phyloP scores from a whole-genome alignment of 2,888 invertebrate species.

The Priocnemis perturbator region DNA sequence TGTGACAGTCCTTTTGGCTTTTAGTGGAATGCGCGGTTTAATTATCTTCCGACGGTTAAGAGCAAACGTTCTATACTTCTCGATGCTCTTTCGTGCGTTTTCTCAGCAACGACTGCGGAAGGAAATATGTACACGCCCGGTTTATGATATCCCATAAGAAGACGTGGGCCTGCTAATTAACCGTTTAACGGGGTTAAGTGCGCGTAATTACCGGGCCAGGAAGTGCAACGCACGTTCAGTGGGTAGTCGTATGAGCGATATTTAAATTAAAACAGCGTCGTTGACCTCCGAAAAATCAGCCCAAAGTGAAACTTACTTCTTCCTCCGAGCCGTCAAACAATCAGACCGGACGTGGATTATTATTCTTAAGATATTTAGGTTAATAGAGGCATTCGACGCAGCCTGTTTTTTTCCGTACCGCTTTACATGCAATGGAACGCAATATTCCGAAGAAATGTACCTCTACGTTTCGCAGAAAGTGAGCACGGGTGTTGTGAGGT shows the following conservation, averaged over 20 bases:
- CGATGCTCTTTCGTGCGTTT: background rate
- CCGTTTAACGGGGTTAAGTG: slow-evolving; percentile 62
- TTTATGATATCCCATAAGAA: slow-evolving; percentile 34
- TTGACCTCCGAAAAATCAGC: slow-evolving; percentile 6
- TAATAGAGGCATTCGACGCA: too few species aligned
- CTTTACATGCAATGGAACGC: too few species aligned
- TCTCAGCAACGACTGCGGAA: slow-evolving; percentile 27
- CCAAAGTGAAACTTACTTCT: slow-evolving; percentile 2
- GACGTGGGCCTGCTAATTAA: slow-evolving; percentile 59
- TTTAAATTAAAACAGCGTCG: slow-evolving; percentile 9
- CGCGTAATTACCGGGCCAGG: slow-evolving; percentile 55
- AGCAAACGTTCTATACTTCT: background rate
- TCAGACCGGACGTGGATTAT: too few species aligned
- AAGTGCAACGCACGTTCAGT: slow-evolving; percentile 49
- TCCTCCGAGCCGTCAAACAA: too few species aligned
- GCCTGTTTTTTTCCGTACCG: too few species aligned
- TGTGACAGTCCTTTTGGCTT: too few species aligned
- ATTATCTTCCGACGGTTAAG: slow-evolving; percentile 9
- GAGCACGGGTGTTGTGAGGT: too few species aligned
- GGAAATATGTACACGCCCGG: slow-evolving; percentile 33
- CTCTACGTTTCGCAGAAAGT: too few species aligned
- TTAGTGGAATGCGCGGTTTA: background rate
- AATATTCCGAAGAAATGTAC: too few species aligned
- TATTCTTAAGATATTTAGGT: too few species aligned
- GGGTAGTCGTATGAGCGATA: slow-evolving; percentile 2